Base-by-base conservation (phyloP, 2,113 vertebrate species). In the Ifrita kowaldi region DNA sequence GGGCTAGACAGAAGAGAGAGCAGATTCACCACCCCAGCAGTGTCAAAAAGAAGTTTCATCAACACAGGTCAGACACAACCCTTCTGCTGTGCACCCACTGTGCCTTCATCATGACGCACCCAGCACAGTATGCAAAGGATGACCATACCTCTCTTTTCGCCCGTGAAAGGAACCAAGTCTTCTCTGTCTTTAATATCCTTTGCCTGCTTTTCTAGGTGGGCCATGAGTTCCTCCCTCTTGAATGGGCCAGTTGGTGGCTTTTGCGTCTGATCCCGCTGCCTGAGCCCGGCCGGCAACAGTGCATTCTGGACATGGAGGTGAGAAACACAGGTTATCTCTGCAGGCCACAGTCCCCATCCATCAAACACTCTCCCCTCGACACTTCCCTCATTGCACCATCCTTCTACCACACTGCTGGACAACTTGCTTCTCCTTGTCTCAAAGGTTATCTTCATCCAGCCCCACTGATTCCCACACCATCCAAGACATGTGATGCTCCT, bases 181-280 rank as follows among this genome's bases (percentile, higher is more conserved):
- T 99, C 99, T 97, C 96, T 97, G 97, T 99, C 99, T 55, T 99
- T 99, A 96, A 99, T 96, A 18, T 99, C 99, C 87, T 99, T 99
- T 32, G 99, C 99, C 97, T 99, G 98, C 95, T 99, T 98, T 98
- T 99, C 99, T 97, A 99, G 98, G 97, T 99, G 99, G 41, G 99
- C 98, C 97, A 99, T 98, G 83, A 99, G 99, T 87, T 99, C 98
- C 71, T 99, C 99, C 94, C 99, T 98, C 95, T 99, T 99, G 98
- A 99, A 99, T 0, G 97, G 98, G 64, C 99, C 99, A 0, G 99
- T 99, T 19, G 99, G 99, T 47, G 98, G 97, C 97, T 99, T 99
- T 96, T 98, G 99, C 1, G 99, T 99, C 98, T 99, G 99, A 97
- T 99, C 99, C 92, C 98, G 99, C 97, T 99, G 99, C 84, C 99